A percentile compares a stretch with the other conserved stretches of the same genome.
Evolutionary conservation across 2,888 invertebrate species (phyloP).

Genomic region (Thymelicus sylvestris): DNA sequence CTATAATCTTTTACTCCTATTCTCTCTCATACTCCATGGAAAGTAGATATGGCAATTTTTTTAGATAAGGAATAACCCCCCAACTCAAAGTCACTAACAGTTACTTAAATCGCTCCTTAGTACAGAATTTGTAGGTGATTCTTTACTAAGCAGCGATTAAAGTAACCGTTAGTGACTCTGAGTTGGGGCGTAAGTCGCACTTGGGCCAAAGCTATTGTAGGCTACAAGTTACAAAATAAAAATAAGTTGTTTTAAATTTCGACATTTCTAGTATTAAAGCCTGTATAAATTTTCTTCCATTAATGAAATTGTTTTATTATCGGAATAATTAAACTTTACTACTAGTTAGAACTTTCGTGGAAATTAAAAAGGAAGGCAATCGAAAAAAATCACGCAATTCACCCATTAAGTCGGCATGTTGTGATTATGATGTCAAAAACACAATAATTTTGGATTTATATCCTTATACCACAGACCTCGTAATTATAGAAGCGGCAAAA

Average conservation of each 20-base stretch:
- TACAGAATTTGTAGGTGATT: too few species aligned
- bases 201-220: too few species aligned
- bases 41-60: too few species aligned
- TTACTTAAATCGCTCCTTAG: too few species aligned
- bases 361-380: constrained; percentile 11
- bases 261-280: background rate
- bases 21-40: too few species aligned
- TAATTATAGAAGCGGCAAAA: background rate
- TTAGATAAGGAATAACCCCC: too few species aligned
- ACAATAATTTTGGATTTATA: constrained; percentile 17
- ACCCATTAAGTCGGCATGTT: constrained; percentile 1
- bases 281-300: background rate
- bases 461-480: constrained; percentile 2
- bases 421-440: constrained; percentile 14
- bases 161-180: too few species aligned
- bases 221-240: too few species aligned
- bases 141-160: too few species aligned
- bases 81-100: too few species aligned
- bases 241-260: background rate
- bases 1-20: too few species aligned
- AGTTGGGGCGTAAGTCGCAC: too few species aligned
- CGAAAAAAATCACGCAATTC: constrained; percentile 24
- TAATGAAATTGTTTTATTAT: constrained; percentile 14
- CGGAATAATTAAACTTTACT: constrained; percentile 11
- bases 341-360: background rate